Conservation (phyloP, 1,140 invertebrate genomes). For the Drosophila murphyi region DNA sequence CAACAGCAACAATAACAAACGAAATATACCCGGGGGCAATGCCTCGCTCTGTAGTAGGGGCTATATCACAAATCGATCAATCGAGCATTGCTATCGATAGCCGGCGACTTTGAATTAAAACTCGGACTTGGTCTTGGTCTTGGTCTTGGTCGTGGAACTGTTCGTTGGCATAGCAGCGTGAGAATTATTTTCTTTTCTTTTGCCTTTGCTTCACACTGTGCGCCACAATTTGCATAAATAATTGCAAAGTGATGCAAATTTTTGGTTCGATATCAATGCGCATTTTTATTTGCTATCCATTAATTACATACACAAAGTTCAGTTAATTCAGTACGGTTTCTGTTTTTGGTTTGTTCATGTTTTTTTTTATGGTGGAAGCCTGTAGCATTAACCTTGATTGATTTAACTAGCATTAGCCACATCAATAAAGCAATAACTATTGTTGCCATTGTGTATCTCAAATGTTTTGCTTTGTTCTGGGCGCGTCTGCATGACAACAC, state of each 20-base stretch:
- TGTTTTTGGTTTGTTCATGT: neutral
- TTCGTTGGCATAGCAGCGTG: slow-evolving; percentile 46
- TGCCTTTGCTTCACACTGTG: slow-evolving; percentile 30
- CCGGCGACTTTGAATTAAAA: slow-evolving; percentile 20
- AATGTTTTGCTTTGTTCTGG: slow-evolving; percentile 36
- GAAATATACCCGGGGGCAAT: slow-evolving; percentile 30
- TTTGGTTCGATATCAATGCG: slow-evolving; percentile 15
- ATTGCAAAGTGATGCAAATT: slow-evolving; percentile 76
- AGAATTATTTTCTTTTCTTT: slow-evolving; percentile 55
- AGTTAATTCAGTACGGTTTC: slow-evolving; percentile 3
- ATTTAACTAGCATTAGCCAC: slow-evolving; percentile 31
- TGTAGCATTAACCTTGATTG: slow-evolving; percentile 42
- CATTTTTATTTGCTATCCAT: slow-evolving; percentile 25
- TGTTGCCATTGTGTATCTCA: slow-evolving; percentile 2
- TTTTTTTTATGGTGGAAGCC: slow-evolving; percentile 2
- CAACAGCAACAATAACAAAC: slow-evolving; percentile 17
- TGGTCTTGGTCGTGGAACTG: slow-evolving; percentile 14
- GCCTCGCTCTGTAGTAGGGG: slow-evolving; percentile 7
- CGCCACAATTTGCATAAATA: slow-evolving; percentile 73
- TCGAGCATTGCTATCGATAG: slow-evolving; percentile 35
- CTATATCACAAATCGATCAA: slow-evolving; percentile 37
- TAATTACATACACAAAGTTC: slow-evolving; percentile 25
- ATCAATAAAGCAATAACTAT: slow-evolving; percentile 31
- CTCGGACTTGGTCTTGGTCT: slow-evolving; percentile 6
- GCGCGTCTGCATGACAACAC: slow-evolving; percentile 22